Base-by-base conservation (phyloP, 1,140 invertebrate species). In the Brachionus rubens region DNA sequence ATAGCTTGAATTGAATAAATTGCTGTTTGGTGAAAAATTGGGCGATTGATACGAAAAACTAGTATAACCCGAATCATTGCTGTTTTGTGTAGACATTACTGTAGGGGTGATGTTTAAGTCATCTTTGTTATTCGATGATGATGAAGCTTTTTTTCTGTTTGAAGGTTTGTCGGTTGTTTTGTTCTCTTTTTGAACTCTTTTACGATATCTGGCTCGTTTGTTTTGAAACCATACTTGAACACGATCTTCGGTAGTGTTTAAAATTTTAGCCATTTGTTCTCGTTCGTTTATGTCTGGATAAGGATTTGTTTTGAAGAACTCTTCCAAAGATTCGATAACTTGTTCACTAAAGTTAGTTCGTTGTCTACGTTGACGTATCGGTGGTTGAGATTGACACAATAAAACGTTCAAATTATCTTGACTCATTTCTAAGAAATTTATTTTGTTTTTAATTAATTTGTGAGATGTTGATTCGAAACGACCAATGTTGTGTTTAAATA, bases 201-300 rank as follows among this genome's bases (percentile, higher is more conserved):
- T 76, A 9, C 72, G 28, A 14, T 56, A 76, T 47, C 72, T 36
- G 9, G 72, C 48, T 28, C 75, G 16, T 28, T 52, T 52, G 40
- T 76, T 76, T 16, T 62, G 52, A n/a, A 62, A 76, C 75, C 75
- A 76, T 12, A 76, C 75, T 21, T 76, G 75, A 21, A 76, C 50
- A 14, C 54, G 21, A n/a, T 52, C 36, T 14, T 76, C 75, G n/a
- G 9, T 59, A 3, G 36, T 47, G 7, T 30, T 30, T 12, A 76
- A 26, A n/a, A 24, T 0, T 24, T 65, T 28, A 12, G 75, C 52
- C 40, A 76, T 46, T 33, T 46, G 24, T 14, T 62, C 52, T 28
- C 75, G 21, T 1, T 62, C 52, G n/a, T 76, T 59, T 30, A 76
- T 62, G 40, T 76, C 75, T 12, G 75, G 75, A 76, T 76, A 76